Evolutionary conservation across 2,797 vertebrate genomes (phyloP).

Genomic region (Chromis chromis): DNA sequence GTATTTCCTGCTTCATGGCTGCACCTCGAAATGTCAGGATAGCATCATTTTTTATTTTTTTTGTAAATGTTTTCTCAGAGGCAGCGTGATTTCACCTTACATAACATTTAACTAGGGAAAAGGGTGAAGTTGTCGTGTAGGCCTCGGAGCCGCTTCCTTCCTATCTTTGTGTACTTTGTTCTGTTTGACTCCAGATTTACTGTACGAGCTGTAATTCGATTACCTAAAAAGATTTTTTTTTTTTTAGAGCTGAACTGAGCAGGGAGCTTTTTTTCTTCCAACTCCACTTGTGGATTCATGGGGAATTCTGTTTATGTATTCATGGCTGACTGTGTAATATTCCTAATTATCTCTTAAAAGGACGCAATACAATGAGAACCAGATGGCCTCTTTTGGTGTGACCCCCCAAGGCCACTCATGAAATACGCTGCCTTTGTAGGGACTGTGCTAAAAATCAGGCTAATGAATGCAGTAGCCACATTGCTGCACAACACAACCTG

Average conservation of each 20-base stretch:
- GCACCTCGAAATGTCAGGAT: conserved; percentile 63
- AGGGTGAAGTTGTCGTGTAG: conserved; percentile 44
- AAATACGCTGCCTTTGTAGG: conserved; percentile 69
- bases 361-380: conserved; percentile 70
- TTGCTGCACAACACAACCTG: conserved; percentile 44
- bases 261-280: conserved; percentile 25
- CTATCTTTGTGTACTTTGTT: conserved; percentile 55
- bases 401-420: conserved; percentile 63
- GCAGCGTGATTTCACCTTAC: conserved; percentile 53
- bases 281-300: conserved; percentile 62
- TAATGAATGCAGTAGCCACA: conserved; percentile 72
- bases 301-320: conserved; percentile 68
- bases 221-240: conserved; percentile 36
- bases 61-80: conserved; percentile 46
- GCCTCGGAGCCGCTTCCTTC: conserved; percentile 52
- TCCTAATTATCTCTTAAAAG: conserved; percentile 77
- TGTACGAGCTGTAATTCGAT: conserved; percentile 40
- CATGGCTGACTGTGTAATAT: conserved; percentile 73
- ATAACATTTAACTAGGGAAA: conserved; percentile 54
- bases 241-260: conserved; percentile 27
- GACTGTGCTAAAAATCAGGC: conserved; percentile 65
- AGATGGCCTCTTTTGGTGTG: conserved; percentile 72
- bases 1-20: conserved; percentile 80
- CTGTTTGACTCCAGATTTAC: conserved; percentile 32
- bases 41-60: conserved; percentile 25